Evolutionary conservation across 2,888 invertebrate genomes (phyloP), one percentile per base, ranked within the genome.

Genomic region (Parelbella ahira): DNA sequence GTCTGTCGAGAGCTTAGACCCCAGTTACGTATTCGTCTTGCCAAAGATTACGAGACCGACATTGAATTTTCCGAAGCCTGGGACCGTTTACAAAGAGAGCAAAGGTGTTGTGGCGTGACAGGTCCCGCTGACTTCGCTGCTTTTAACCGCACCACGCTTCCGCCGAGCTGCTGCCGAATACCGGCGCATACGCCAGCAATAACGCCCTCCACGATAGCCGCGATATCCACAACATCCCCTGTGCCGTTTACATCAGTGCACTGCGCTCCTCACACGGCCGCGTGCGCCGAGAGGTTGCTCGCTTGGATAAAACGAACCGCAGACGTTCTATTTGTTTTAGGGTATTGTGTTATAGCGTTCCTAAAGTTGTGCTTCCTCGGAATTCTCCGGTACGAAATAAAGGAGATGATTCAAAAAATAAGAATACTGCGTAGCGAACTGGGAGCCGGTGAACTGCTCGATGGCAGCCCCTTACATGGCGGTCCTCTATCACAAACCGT

Each of bases 401-500:
- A 93, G 54, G 96, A 96, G 79, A 96, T 96, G 96, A 95, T 96
- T 67, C 94, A 95, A 75, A 96, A 96, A 87, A 96, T 96, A 70
- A 92, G 93, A 64, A 90, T 96, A 69, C 87, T 96, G 49, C 91
- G 91, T 60, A 91, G 90, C 46, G 93, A 93, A 65, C 73, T 90
- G 51, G 90, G 91, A 29, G 83, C 88, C 24, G 83, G 87, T 1
- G 88, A 88, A 59, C 68, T 88, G 23, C 59, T 83, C 11, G 87
- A 87, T 25, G 69, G 81, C 9, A 86, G 86, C 46, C 86, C 86
- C 4, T 54, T 84, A 34, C 84, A 88, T 54, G 84, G 88, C 42
- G 86, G 87, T 27, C 86, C 86, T 1, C 57, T 86, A 10, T 86
- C 87, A 19, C 87, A 86, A 53, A 84, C 88, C 19, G 71, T 87